A percentile compares a stretch with the other conserved stretches of the same genome.
These are phyloP conservation scores for Melanocharis versteri DNA, from an alignment of 2,113 vertebrate genomes.

Conservation along the genomic window DNA sequence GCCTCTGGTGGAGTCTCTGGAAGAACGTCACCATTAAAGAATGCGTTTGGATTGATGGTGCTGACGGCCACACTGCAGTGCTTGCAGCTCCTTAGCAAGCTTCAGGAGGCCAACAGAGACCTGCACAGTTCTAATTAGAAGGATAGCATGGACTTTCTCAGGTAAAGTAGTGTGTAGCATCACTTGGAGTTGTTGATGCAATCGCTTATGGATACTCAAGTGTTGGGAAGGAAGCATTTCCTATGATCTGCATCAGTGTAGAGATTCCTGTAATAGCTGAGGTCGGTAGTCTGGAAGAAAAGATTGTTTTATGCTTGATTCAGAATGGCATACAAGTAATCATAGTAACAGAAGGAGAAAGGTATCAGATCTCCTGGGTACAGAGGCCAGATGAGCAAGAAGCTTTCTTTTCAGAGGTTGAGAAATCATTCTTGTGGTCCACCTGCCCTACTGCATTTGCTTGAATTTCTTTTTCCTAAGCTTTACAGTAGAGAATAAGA, in stretches of 20 bases:
- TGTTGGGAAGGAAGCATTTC: conserved; percentile 40
- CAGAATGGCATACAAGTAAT: conserved; percentile 13
- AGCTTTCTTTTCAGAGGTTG: too few relatives aligned
- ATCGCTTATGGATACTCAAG: conserved; percentile 36
- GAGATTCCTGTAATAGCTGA: conserved; percentile 10
- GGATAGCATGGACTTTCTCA: neutral
- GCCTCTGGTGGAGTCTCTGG: conserved; percentile 21
- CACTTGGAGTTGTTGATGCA: neutral
- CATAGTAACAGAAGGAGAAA: conserved; percentile 4
- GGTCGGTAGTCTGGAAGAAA: conserved; percentile 42
- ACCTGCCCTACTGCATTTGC: too few relatives aligned
- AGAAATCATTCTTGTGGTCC: too few relatives aligned
- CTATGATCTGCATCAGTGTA: neutral
- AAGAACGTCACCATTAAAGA: conserved; percentile 25
- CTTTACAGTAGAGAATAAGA: too few relatives aligned
- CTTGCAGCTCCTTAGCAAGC: conserved; percentile 15
- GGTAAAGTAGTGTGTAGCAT: conserved; percentile 28
- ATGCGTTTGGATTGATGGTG: conserved; percentile 1
- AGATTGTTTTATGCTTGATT: conserved; percentile 24
- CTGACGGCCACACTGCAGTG: neutral
- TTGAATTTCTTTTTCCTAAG: too few relatives aligned
- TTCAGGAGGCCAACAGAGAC: neutral
- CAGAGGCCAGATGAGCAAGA: too few relatives aligned
- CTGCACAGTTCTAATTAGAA: conserved; percentile 25
- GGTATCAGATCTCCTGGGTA: conserved; percentile 22